Conservation (phyloP, 2,888 invertebrate species). For the Exocentrus adspersus region DNA sequence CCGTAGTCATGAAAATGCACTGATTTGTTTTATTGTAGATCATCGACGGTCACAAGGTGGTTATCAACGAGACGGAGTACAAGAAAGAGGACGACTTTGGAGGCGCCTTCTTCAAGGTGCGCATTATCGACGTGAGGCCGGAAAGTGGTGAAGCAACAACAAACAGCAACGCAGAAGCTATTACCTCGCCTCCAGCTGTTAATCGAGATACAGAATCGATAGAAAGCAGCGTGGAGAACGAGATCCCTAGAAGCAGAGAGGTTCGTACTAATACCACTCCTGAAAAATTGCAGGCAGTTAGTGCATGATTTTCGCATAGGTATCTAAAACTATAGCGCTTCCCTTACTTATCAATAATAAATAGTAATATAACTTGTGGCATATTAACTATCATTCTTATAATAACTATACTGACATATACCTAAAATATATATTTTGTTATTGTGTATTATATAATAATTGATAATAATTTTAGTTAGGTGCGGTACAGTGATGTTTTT, state of each 20-base stretch:
- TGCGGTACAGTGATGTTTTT: slow-evolving; percentile 24
- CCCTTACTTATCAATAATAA: slow-evolving; percentile 15
- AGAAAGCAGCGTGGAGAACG: slow-evolving; percentile 56
- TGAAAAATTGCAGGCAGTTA: slow-evolving; percentile 53
- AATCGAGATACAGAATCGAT: slow-evolving; percentile 54
- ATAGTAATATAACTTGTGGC: slow-evolving; percentile 17
- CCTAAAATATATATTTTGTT: slow-evolving; percentile 26
- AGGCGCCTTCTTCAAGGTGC: slow-evolving; percentile 62
- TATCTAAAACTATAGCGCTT: slow-evolving; percentile 1
- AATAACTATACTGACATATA: slow-evolving; percentile 7
- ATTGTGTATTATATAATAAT: slow-evolving; percentile 28
- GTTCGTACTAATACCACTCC: slow-evolving; percentile 56
- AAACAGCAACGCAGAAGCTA: slow-evolving; percentile 45
- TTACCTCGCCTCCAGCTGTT: slow-evolving; percentile 22
- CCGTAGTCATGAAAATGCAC: too few species aligned
- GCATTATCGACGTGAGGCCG: slow-evolving; percentile 64
- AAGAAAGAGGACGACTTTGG: slow-evolving; percentile 58
- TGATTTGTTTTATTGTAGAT: slow-evolving; percentile 57
- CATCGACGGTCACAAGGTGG: slow-evolving; percentile 66
- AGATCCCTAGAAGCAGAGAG: slow-evolving; percentile 56
- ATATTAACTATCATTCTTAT: slow-evolving; percentile 11
- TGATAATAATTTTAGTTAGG: slow-evolving; percentile 17
- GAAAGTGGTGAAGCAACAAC: slow-evolving; percentile 51
- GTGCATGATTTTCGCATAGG: slow-evolving; percentile 19
- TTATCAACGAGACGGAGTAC: slow-evolving; percentile 68